Evolutionary conservation across 1,140 invertebrate genomes (phyloP).

Genomic region (Helicoverpa armigera): DNA sequence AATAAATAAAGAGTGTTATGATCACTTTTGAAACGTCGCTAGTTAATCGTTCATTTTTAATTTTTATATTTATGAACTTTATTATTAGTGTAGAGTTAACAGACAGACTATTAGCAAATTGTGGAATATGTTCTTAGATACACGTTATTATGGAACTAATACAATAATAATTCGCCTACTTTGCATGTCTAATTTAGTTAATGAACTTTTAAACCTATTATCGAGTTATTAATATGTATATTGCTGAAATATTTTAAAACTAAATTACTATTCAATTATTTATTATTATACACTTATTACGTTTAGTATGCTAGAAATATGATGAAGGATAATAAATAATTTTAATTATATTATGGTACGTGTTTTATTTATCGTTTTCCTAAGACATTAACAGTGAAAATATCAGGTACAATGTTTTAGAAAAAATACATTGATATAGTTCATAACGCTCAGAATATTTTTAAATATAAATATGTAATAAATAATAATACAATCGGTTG

Average conservation of each 20-base stretch:
- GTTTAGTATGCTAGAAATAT: conserved; percentile 88
- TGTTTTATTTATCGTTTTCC: conserved; percentile 74
- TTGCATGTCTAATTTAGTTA: conserved; percentile 84
- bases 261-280: conserved; percentile 87
- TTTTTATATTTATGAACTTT: conserved; percentile 55
- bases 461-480: background rate
- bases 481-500: too few relatives aligned
- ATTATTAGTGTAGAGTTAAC: conserved; percentile 43
- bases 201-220: conserved; percentile 78
- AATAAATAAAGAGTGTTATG: conserved; percentile 73
- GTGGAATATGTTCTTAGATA: conserved; percentile 52
- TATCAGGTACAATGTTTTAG: conserved; percentile 19
- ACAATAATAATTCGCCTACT: conserved; percentile 85
- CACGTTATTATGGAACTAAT: conserved; percentile 79
- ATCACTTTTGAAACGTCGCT: conserved; percentile 76
- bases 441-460: background rate
- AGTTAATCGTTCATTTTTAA: conserved; percentile 67
- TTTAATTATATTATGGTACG: conserved; percentile 86
- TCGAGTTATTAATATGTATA: conserved; percentile 83
- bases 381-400: background rate
- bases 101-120: conserved; percentile 58
- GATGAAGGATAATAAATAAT: conserved; percentile 88
- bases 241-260: conserved; percentile 85
- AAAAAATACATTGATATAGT: background rate
- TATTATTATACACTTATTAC: conserved; percentile 88